Conservation (phyloP, 2,113 vertebrate species). For the Ctenodactylus gundi region DNA sequence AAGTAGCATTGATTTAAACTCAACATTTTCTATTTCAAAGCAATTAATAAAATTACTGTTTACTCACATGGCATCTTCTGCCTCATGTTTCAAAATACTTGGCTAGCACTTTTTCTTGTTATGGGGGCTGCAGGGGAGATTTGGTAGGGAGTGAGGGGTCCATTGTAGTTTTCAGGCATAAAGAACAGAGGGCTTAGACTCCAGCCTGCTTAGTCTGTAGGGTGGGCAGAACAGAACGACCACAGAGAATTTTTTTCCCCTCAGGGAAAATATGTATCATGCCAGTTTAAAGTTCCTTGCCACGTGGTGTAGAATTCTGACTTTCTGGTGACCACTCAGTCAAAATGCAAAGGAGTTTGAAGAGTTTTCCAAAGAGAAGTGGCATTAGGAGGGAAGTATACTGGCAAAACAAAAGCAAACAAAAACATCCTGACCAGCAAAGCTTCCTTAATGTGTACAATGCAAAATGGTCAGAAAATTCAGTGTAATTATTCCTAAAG, state of each 20-base stretch:
- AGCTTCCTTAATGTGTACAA: neutral
- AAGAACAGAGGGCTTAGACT: neutral
- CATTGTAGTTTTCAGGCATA: neutral
- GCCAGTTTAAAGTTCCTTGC: too few species aligned
- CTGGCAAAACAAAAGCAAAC: neutral
- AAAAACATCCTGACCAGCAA: too few species aligned
- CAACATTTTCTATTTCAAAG: slow-evolving; percentile 73
- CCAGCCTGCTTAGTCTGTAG: neutral
- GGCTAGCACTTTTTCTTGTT: slow-evolving; percentile 27
- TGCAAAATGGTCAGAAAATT: neutral
- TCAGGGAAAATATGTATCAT: rapidly evolving
- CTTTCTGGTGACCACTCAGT: neutral
- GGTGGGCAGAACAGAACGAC: rapidly evolving
- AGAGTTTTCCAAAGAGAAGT: neutral
- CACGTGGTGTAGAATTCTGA: neutral
- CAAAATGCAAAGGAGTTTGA: neutral
- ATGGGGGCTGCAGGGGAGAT: too few species aligned
- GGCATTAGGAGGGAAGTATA: neutral
- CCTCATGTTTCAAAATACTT: slow-evolving; percentile 48
- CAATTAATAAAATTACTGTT: slow-evolving; percentile 82
- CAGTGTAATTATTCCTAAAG: neutral
- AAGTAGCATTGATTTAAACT: slow-evolving; percentile 77
- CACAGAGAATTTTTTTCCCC: neutral
- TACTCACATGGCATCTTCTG: slow-evolving; percentile 65
- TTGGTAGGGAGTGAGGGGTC: neutral